Percentiles rank a stretch among this genome's conserved stretches.
Evolutionary conservation across 2,113 vertebrate species (phyloP).

Genomic region (Hepsetus odoe): DNA sequence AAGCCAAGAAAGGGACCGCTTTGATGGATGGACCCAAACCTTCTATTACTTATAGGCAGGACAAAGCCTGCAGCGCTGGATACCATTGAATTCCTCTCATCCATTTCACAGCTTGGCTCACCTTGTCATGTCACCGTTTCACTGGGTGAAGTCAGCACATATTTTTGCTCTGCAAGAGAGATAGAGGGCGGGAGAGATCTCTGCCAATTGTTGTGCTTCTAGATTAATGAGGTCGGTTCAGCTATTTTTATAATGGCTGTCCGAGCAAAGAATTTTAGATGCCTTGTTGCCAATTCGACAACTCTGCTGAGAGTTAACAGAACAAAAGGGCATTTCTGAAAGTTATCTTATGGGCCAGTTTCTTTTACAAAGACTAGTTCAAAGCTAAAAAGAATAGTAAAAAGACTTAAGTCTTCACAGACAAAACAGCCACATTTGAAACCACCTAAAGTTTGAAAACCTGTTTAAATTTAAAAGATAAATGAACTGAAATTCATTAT

Average conservation of each 20-base stretch:
- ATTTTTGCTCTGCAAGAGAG: background rate
- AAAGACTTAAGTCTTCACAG: too few species aligned
- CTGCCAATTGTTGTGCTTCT: slow-evolving; percentile 36
- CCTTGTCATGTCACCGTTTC: slow-evolving; percentile 22
- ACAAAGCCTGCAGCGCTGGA: slow-evolving; percentile 17
- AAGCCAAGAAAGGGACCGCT: background rate
- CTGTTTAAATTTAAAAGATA: too few species aligned
- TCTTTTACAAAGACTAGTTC: background rate
- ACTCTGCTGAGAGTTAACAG: background rate
- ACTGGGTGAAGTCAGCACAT: slow-evolving; percentile 29
- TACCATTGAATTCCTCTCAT: background rate
- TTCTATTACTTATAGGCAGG: slow-evolving; percentile 43
- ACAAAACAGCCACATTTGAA: too few species aligned
- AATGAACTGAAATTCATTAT: too few species aligned
- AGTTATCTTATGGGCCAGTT: background rate
- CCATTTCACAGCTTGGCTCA: slow-evolving; percentile 22
- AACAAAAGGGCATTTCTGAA: background rate
- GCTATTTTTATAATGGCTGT: slow-evolving; percentile 35
- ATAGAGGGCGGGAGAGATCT: slow-evolving; percentile 16
- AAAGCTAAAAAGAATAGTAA: background rate
- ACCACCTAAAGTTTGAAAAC: too few species aligned
- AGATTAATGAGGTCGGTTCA: slow-evolving; percentile 42
- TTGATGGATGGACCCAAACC: slow-evolving; percentile 13
- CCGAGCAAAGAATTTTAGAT: slow-evolving; percentile 27
- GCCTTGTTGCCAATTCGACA: slow-evolving; percentile 32